A percentile compares a stretch with the other conserved stretches of the same genome.
These are phyloP conservation scores for Empis stercorea DNA, from an alignment of 2,888 invertebrate genomes.

Conservation along the genomic window DNA sequence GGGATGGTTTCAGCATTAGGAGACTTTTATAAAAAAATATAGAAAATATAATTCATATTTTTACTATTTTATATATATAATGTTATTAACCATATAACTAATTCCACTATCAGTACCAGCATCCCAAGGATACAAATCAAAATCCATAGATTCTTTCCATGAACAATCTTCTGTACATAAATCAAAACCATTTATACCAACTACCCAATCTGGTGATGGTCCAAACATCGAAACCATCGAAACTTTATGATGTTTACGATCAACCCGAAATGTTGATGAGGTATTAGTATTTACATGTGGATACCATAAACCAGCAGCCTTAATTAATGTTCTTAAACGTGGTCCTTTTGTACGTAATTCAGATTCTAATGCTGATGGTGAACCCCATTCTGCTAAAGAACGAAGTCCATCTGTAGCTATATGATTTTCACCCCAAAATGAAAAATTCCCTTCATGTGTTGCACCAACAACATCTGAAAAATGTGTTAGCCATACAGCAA, in stretches of 20 bases:
- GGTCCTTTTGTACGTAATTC: conserved; percentile 76
- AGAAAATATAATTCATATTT: conserved; percentile 6
- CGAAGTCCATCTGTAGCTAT: conserved; percentile 81
- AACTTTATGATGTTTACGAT: conserved; percentile 70
- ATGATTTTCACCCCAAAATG: conserved; percentile 85
- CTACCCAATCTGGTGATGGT: conserved; percentile 97
- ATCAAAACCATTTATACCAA: conserved; percentile 79
- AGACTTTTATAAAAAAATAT: conserved; percentile 41
- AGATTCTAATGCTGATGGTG: conserved; percentile 73
- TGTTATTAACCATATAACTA: conserved; percentile 85
- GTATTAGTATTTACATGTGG: conserved; percentile 79
- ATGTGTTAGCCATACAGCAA: conserved; percentile 79
- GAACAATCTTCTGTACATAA: conserved; percentile 80
- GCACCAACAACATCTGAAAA: conserved; percentile 96
- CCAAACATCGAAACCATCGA: conserved; percentile 82
- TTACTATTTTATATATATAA: too few relatives aligned
- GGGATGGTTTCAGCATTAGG: conserved; percentile 65
- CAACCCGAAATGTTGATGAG: conserved; percentile 67
- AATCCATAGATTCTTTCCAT: conserved; percentile 71
- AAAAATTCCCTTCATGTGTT: conserved; percentile 75
- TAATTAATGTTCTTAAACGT: conserved; percentile 68
- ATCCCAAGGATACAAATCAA: conserved; percentile 89
- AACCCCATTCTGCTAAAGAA: conserved; percentile 56
- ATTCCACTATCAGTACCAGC: conserved; percentile 92
- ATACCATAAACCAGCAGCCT: conserved; percentile 81